phyloP scores from a whole-genome alignment of 2,113 vertebrate species.

The Ophiodon elongatus region DNA sequence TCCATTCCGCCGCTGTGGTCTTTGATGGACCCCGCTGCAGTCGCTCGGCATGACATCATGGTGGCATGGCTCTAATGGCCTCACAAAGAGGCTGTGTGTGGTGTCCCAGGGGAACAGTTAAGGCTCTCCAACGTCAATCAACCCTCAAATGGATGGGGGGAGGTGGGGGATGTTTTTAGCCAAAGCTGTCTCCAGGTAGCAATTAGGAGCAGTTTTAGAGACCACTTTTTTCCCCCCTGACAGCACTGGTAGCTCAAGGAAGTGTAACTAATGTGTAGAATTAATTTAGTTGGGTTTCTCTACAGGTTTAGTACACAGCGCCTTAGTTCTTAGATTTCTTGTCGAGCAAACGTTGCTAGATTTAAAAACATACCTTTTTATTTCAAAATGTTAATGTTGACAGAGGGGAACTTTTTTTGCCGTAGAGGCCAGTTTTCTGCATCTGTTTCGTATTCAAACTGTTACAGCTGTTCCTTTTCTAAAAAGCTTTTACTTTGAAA shows the following conservation, averaged over 20 bases:
- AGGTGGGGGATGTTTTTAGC: slow-evolving; percentile 34
- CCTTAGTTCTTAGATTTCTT: slow-evolving; percentile 5
- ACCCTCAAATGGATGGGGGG: slow-evolving; percentile 58
- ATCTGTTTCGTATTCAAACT: slow-evolving; percentile 32
- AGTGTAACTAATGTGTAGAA: slow-evolving; percentile 47
- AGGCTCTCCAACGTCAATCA: slow-evolving; percentile 68
- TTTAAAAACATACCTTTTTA: not conserved
- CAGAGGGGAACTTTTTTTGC: not conserved
- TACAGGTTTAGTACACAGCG: not conserved
- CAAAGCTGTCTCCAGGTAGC: slow-evolving; percentile 73
- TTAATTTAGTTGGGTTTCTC: slow-evolving; percentile 37
- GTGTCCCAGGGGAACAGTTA: slow-evolving; percentile 65
- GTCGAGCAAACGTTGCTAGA: not conserved
- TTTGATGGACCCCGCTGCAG: slow-evolving; percentile 69
- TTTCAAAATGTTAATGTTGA: not conserved
- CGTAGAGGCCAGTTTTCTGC: not conserved
- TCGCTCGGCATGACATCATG: slow-evolving; percentile 76
- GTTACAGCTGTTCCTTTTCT: not conserved
- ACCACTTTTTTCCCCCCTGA: slow-evolving; percentile 3
- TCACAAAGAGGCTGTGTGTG: slow-evolving; percentile 73
- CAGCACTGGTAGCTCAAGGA: slow-evolving; percentile 15
- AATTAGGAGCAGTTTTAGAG: slow-evolving; percentile 60
- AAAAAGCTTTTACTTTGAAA: slow-evolving; percentile 36
- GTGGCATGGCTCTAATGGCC: slow-evolving; percentile 58
- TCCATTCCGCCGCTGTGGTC: slow-evolving; percentile 55